Evolutionary conservation across 2,888 invertebrate genomes (phyloP).

Genomic region (Cheilosia urbana): DNA sequence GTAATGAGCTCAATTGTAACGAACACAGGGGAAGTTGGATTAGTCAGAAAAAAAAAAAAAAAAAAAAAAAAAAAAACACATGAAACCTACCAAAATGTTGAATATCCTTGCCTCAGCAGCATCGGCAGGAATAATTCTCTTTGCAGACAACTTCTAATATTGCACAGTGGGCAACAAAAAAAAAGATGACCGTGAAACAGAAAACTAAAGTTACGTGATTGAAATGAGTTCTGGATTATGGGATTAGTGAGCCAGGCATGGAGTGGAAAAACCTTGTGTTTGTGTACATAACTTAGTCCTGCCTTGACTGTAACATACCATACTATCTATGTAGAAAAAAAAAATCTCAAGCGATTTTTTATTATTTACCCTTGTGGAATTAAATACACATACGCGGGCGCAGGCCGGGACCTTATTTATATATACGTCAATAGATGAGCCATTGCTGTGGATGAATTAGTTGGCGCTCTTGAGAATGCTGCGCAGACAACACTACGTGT

Average conservation of each 20-base stretch:
- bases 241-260: constrained; percentile 47
- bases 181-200: constrained; percentile 26
- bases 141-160: constrained; percentile 30
- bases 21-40: constrained; percentile 50
- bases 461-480: neutral
- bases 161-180: constrained; percentile 4
- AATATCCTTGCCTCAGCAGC: neutral
- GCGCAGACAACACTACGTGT: neutral
- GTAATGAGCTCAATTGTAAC: constrained; percentile 40
- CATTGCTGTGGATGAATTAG: neutral
- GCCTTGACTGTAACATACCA: constrained; percentile 13
- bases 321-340: constrained; percentile 22
- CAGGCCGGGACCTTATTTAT: constrained; percentile 23
- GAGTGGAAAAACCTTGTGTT: constrained; percentile 18
- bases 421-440: constrained; percentile 24
- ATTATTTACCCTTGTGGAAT: constrained; percentile 29
- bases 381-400: constrained; percentile 1
- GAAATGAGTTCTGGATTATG: constrained; percentile 60
- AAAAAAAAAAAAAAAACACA: too few species aligned
- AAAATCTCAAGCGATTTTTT: constrained; percentile 51
- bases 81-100: constrained; percentile 6
- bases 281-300: constrained; percentile 1
- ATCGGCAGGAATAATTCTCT: constrained; percentile 26
- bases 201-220: constrained; percentile 39
- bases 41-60: constrained; percentile 2